These are phyloP conservation scores for Chirona hameri DNA, from an alignment of 2,888 invertebrate genomes.

Conservation along the genomic window DNA sequence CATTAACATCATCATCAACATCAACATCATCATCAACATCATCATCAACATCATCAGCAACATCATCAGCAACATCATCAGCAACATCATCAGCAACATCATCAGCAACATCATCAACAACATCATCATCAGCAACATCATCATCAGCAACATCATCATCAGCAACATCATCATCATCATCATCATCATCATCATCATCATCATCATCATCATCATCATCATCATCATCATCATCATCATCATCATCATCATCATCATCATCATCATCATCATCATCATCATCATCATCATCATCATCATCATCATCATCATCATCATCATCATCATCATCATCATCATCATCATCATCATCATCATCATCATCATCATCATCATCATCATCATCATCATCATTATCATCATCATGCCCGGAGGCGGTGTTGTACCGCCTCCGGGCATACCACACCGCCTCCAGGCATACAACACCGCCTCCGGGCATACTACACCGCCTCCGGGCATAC, in stretches of 20 bases:
- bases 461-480: too few species aligned
- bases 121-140: too few species aligned
- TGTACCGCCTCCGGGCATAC: too few species aligned
- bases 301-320: slow-evolving; percentile 22
- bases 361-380: slow-evolving; percentile 22
- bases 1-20: slow-evolving; percentile 9
- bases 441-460: too few species aligned
- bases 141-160: too few species aligned
- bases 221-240: slow-evolving; percentile 13
- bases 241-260: slow-evolving; percentile 22
- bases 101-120: too few species aligned
- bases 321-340: slow-evolving; percentile 22
- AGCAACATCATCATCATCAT: too few species aligned
- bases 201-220: neutral
- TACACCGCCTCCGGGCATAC: too few species aligned
- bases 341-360: slow-evolving; percentile 22
- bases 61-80: too few species aligned
- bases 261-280: slow-evolving; percentile 22
- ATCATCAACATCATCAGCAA: too few species aligned
- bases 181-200: slow-evolving; percentile 27
- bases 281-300: slow-evolving; percentile 23
- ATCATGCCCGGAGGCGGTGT: too few species aligned
- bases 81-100: too few species aligned
- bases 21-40: slow-evolving; percentile 6
- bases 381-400: slow-evolving; percentile 8